These are phyloP conservation scores for Tethea ocularis DNA, from an alignment of 2,888 invertebrate genomes.

Conservation along the genomic window DNA sequence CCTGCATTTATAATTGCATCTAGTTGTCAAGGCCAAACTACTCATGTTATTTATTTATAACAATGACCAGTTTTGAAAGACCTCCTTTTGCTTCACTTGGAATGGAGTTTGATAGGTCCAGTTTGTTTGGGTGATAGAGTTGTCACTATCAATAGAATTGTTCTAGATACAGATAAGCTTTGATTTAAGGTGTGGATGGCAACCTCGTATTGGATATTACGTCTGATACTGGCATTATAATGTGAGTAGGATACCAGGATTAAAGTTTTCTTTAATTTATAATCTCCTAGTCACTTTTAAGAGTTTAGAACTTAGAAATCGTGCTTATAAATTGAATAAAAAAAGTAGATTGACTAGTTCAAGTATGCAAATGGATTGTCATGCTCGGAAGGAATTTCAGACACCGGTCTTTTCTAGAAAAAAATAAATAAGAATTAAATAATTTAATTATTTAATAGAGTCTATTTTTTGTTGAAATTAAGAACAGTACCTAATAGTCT, in stretches of 20 bases:
- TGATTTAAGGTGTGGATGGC: neutral
- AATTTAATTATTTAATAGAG: too few relatives aligned
- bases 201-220: neutral
- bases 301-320: neutral
- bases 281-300: neutral
- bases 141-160: neutral
- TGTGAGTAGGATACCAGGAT: neutral
- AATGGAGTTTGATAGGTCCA: neutral
- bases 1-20: conserved; percentile 7
- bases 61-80: neutral
- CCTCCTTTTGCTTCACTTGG: neutral
- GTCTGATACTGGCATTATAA: neutral
- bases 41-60: conserved; percentile 2
- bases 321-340: neutral
- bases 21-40: conserved; percentile 11
- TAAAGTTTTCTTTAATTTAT: neutral
- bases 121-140: neutral
- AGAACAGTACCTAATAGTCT: too few relatives aligned
- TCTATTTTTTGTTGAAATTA: too few relatives aligned
- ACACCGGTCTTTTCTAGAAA: neutral
- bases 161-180: neutral
- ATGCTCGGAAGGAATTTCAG: neutral
- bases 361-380: neutral
- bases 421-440: too few relatives aligned
- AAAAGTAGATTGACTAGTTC: neutral